Evolutionary conservation across 2,113 vertebrate genomes (phyloP), one percentile per base, ranked within the genome.

Genomic region (cat (Felis catus)): DNA sequence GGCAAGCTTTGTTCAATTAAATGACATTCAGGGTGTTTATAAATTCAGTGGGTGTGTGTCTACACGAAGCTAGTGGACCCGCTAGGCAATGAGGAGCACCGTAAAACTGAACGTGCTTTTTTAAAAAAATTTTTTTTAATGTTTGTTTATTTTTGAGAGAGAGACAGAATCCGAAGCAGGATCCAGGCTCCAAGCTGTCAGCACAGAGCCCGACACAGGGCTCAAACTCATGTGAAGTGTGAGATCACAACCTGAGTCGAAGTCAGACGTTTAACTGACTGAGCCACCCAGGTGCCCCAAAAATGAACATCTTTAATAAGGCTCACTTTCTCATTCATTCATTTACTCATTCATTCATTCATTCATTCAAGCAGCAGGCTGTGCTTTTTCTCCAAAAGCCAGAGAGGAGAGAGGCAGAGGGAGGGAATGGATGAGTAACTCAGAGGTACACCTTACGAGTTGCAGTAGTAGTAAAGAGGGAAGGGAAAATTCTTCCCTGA

Each of bases 1-100:
- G 33, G 36, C 39, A 13, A 89, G 36, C 88, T 78, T 53, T 58
- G 78, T 21, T 92, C 80, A 21, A 2, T 70, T 5, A 19, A 53
- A 6, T 48, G 41, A 12, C 65, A 0, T 29, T 33, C 11, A 0
- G 0, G 66, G 36, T 51, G n/a, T 61, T 39, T 33, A 21, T 0
- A 45, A 12, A 41, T 39, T 45, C 87, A 5, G 14, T 4, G 55
- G 80, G 55, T 74, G 9, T 23, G 7, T 29, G 16, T 61, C 87
- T 74, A 78, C 86, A 5, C 2, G 2, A 16, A 1, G 31, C 66
- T 9, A 4, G 29, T 23, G 25, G 66, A 31, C 63, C 0, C 14
- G 36, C 51, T 1, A 7, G 71, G 78, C 23, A 3, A 4, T 48
- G 33, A 10, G 39, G 81, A 76, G 82, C 58, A 31, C 55, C 51